Evolutionary conservation across 2,888 invertebrate genomes (phyloP), one percentile per base, ranked within the genome.

Genomic region (Tenthredo distinguenda): DNA sequence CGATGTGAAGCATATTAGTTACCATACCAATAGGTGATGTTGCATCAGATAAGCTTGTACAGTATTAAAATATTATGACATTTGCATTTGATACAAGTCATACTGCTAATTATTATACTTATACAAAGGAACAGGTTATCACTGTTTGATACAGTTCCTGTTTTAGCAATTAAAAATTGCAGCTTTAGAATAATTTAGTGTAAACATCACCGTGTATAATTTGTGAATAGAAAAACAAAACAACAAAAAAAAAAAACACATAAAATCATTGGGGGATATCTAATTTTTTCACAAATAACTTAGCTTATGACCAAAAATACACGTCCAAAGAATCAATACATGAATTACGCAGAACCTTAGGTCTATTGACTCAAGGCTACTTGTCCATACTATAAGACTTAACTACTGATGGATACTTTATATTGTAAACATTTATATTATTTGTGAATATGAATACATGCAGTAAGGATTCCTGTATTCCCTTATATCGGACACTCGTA

Each of bases 341-440:
- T 87, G 89, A 90, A 90, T 88, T 90, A 90, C 89, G 84, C 86
- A 88, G 88, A 87, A 90, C 91, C 91, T 91, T 90, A 89, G 91
- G 91, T 91, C 91, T 91, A 91, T 86, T 90, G 90, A 91, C 92
- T 92, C 91, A 91, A 88, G 91, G 92, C 89, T 92, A 91, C 90
- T 92, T 93, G 93, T 93, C 93, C 93, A 93, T 93, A 91, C 89
- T 92, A 93, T 92, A 93, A 93, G 93, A 93, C 93, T 93, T 93
- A 92, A 93, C 90, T 92, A 93, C 91, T 88, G 91, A 92, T 91
- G 91, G 90, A 92, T 91, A 92, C 91, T 92, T 92, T 90, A 90
- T 91, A 85, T 85, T 74, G 81, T 85, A 87, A 90, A 90, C 88
- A 89, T 91, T 90, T 92, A 92, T 91, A 92, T 92, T 92, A 93